phyloP scores from a whole-genome alignment of 2,888 invertebrate species.

The Drosophila birchii region DNA sequence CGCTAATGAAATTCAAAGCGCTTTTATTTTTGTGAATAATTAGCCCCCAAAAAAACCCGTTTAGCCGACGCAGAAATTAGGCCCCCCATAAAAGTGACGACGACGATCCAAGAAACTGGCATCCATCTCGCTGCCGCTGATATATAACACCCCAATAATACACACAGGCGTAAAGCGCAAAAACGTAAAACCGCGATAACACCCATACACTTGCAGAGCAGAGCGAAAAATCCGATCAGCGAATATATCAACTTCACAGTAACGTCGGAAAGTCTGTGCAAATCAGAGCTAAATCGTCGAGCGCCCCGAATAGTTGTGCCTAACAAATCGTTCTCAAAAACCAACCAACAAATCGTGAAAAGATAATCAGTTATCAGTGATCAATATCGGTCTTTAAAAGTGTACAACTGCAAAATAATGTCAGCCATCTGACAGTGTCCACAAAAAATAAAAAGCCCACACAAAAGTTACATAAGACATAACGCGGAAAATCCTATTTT shows the following conservation, averaged over 20 bases:
- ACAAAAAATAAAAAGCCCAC: background rate
- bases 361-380: conserved; percentile 14
- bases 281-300: conserved; percentile 65
- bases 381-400: conserved; percentile 8
- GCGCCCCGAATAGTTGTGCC: conserved; percentile 68
- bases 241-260: conserved; percentile 49
- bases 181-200: conserved; percentile 49
- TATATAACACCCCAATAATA: conserved; percentile 50
- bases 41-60: conserved; percentile 53
- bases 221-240: conserved; percentile 42
- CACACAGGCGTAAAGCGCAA: conserved; percentile 10
- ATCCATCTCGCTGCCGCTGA: conserved; percentile 27
- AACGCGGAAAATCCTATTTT: conserved; percentile 20
- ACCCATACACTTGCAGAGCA: conserved; percentile 50
- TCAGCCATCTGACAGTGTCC: conserved; percentile 68
- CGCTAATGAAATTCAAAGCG: conserved; percentile 48
- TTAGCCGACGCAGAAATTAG: conserved; percentile 42
- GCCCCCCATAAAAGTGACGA: conserved; percentile 44
- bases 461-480: conserved; percentile 20
- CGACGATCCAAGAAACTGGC: conserved; percentile 46
- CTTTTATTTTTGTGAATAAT: conserved; percentile 57
- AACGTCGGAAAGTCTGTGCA: conserved; percentile 59
- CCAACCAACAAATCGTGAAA: background rate
- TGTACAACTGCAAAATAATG: conserved; percentile 51
- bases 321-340: conserved; percentile 1